phyloP scores from a whole-genome alignment of 2,888 invertebrate species.

The Melanotus villosus region DNA sequence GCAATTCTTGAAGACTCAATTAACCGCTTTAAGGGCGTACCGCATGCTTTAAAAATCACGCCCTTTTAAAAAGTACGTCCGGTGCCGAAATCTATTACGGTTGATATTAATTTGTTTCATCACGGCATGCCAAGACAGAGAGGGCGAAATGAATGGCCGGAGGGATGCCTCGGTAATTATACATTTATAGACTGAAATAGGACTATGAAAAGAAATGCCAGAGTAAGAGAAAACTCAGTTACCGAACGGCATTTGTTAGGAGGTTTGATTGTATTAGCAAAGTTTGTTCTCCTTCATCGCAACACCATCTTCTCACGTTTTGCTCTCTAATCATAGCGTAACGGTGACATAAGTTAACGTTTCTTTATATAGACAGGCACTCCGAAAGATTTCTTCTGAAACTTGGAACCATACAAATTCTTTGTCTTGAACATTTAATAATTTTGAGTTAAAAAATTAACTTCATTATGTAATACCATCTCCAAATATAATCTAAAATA shows the following conservation, averaged over 20 bases:
- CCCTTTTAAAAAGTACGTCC: slow-evolving; percentile 29
- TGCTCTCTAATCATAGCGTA: slow-evolving; percentile 13
- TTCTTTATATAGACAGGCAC: too few species aligned
- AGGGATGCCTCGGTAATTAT: slow-evolving; percentile 47
- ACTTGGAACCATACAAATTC: too few species aligned
- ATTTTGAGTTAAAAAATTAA: too few species aligned
- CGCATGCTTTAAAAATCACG: slow-evolving; percentile 20
- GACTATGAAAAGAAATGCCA: slow-evolving; percentile 46
- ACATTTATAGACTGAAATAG: slow-evolving; percentile 48
- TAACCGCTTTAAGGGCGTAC: slow-evolving; percentile 29
- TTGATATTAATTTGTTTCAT: slow-evolving; percentile 39
- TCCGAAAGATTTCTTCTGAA: too few species aligned
- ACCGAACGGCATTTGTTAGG: slow-evolving; percentile 36
- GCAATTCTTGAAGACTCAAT: slow-evolving; percentile 38
- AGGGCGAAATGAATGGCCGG: slow-evolving; percentile 37
- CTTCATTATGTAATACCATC: too few species aligned
- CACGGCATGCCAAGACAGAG: slow-evolving; percentile 21
- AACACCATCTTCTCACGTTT: slow-evolving; percentile 27
- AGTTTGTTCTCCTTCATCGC: slow-evolving; percentile 36
- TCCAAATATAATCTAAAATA: too few species aligned
- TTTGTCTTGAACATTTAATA: too few species aligned
- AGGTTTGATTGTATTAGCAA: slow-evolving; percentile 38
- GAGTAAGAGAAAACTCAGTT: slow-evolving; percentile 43
- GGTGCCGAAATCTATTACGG: slow-evolving; percentile 38
- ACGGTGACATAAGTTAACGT: neutral